These are phyloP conservation scores for Prionace glauca DNA, from an alignment of 2,797 vertebrate genomes.

Conservation along the genomic window DNA sequence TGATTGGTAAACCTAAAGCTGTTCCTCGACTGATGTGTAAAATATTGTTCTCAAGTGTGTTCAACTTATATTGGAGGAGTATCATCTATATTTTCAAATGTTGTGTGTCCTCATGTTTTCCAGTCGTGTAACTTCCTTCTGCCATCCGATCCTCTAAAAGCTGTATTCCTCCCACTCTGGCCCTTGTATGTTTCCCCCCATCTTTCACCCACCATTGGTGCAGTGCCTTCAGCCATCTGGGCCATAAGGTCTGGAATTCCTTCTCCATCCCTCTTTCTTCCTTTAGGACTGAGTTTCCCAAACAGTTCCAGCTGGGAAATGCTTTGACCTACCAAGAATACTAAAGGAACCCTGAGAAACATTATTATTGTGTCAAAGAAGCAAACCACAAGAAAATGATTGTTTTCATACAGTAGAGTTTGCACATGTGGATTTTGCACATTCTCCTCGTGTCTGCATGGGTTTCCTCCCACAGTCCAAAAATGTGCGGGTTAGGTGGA, in stretches of 20 bases:
- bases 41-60: background rate
- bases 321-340: too few species aligned
- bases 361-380: too few species aligned
- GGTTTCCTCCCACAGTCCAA: too few species aligned
- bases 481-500: too few species aligned
- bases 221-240: background rate
- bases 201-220: background rate
- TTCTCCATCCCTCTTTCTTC: background rate
- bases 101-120: background rate
- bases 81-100: background rate
- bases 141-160: background rate
- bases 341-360: too few species aligned
- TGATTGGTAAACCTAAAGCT: background rate
- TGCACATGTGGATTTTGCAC: too few species aligned
- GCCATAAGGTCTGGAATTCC: background rate
- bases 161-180: background rate
- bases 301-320: too few species aligned
- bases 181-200: background rate
- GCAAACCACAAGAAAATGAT: too few species aligned
- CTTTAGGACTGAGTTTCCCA: background rate
- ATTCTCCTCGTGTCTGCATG: too few species aligned
- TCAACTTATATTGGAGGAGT: background rate
- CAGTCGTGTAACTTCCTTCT: background rate
- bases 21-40: background rate
- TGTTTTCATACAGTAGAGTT: too few species aligned